Evolutionary conservation across 1,140 invertebrate genomes (phyloP).

Genomic region (Pseudomyrmex pallidus): DNA sequence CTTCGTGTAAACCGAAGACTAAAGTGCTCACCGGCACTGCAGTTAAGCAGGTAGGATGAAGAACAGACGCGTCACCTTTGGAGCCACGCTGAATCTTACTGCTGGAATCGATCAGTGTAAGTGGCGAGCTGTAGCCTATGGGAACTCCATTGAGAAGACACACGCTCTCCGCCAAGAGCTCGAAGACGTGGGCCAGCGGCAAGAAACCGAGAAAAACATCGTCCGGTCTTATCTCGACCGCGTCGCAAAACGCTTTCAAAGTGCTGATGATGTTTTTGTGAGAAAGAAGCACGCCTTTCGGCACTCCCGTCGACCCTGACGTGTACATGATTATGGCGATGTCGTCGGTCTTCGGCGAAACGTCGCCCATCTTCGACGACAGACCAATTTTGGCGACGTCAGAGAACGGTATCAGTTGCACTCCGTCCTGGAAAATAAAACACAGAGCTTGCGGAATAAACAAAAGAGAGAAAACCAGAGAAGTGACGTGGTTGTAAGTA

Average conservation of each 20-base stretch:
- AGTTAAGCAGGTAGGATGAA: slow-evolving; percentile 97
- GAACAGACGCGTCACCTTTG: slow-evolving; percentile 95
- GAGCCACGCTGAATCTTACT: slow-evolving; percentile 97
- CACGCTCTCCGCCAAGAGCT: slow-evolving; percentile 93
- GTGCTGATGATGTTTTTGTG: slow-evolving; percentile 96
- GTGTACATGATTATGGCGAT: slow-evolving; percentile 98
- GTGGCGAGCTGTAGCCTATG: slow-evolving; percentile 98
- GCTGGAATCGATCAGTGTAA: slow-evolving; percentile 97
- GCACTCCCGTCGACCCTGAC: slow-evolving; percentile 96
- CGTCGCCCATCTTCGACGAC: slow-evolving; percentile 78
- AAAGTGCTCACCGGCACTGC: slow-evolving; percentile 93
- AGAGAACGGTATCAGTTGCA: slow-evolving; percentile 76
- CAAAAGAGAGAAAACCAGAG: neutral
- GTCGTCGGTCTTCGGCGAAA: slow-evolving; percentile 89
- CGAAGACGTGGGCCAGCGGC: slow-evolving; percentile 98
- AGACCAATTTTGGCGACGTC: slow-evolving; percentile 77
- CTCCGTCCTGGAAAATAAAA: slow-evolving; percentile 73
- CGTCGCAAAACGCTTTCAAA: slow-evolving; percentile 94
- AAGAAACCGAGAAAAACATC: slow-evolving; percentile 98
- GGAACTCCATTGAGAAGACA: slow-evolving; percentile 93
- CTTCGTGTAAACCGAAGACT: neutral
- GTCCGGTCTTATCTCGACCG: slow-evolving; percentile 89
- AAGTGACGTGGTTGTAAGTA: neutral
- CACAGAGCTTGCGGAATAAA: neutral
- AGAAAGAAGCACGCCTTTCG: slow-evolving; percentile 94